These are phyloP conservation scores for Drosophila azteca DNA, from an alignment of 1,140 invertebrate species.

Conservation along the genomic window DNA sequence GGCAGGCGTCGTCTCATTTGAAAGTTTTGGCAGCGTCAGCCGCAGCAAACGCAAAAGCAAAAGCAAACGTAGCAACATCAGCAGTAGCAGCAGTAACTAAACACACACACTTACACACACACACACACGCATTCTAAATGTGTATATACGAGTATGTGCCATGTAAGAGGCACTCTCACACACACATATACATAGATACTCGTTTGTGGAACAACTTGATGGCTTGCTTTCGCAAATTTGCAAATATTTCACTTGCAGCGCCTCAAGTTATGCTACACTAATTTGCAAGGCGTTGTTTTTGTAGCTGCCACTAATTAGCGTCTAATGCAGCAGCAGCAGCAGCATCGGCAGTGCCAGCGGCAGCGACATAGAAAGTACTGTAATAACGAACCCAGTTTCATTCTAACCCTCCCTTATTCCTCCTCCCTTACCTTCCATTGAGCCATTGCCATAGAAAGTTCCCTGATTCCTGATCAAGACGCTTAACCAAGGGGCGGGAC, in stretches of 20 bases:
- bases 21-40: constrained; percentile 47
- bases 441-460: constrained; percentile 1
- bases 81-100: constrained; percentile 20
- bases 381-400: constrained; percentile 26
- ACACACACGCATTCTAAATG: not conserved
- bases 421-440: not conserved
- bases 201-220: constrained; percentile 21
- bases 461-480: constrained; percentile 24
- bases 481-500: constrained; percentile 8
- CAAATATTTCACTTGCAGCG: constrained; percentile 61
- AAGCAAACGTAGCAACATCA: constrained; percentile 23
- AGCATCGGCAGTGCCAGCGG: not conserved
- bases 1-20: constrained; percentile 33
- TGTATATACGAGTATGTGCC: not conserved
- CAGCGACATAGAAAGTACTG: not conserved
- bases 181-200: not conserved
- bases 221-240: constrained; percentile 38
- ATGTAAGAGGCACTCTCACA: constrained; percentile 26
- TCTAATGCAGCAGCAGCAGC: constrained; percentile 29
- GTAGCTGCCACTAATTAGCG: constrained; percentile 47
- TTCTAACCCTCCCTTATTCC: too few relatives aligned
- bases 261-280: constrained; percentile 36
- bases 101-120: not conserved
- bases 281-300: constrained; percentile 35
- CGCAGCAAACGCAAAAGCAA: constrained; percentile 29